Conservation (phyloP, 35 echinoderm and acorn worm genomes). For the Ptychodera flava region DNA sequence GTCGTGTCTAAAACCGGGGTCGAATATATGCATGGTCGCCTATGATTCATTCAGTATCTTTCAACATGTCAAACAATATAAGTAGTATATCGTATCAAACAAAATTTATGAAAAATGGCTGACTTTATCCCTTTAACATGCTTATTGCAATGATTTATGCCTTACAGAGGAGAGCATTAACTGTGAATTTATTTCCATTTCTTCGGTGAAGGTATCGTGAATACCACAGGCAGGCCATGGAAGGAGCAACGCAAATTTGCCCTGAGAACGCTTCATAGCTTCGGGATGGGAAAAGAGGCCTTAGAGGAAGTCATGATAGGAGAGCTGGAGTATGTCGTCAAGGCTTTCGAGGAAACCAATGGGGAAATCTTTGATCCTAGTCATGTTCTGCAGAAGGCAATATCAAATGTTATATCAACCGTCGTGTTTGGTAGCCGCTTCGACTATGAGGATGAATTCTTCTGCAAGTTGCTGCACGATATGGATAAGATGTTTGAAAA, state of each 20-base stretch:
- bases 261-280: neutral
- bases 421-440: neutral
- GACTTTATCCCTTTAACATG: too few species aligned
- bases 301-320: neutral
- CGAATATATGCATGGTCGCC: too few species aligned
- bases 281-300: neutral
- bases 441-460: neutral
- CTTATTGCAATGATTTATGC: too few species aligned
- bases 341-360: neutral
- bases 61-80: too few species aligned
- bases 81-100: too few species aligned
- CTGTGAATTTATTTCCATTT: too few species aligned
- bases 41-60: too few species aligned
- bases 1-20: too few species aligned
- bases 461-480: neutral
- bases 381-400: neutral
- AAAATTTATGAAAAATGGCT: too few species aligned
- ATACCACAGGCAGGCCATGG: neutral
- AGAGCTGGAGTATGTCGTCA: neutral
- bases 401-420: neutral
- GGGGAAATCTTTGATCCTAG: neutral
- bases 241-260: neutral
- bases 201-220: neutral
- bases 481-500: neutral
- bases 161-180: too few species aligned